Percentiles rank a stretch among this genome's conserved stretches.
phyloP scores from a whole-genome alignment of 1,140 invertebrate species.

The Dendrolimus punctatus region DNA sequence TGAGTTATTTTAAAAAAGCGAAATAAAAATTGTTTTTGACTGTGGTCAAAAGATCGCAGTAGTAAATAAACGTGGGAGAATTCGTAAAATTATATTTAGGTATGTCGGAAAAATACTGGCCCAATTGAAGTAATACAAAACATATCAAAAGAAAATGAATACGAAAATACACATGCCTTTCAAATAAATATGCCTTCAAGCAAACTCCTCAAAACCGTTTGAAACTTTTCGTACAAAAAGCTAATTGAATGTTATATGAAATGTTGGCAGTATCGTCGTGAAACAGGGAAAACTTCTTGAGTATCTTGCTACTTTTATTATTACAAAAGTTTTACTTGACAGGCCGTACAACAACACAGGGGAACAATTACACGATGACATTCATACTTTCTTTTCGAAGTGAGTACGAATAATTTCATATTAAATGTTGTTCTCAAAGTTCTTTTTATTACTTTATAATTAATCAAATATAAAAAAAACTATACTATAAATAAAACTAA shows the following conservation, averaged over 20 bases:
- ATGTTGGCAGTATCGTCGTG: slow-evolving; percentile 32
- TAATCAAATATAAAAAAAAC: not conserved
- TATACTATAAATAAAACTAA: not conserved
- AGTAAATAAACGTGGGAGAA: no score
- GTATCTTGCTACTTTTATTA: slow-evolving; percentile 42
- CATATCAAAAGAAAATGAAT: slow-evolving; percentile 1
- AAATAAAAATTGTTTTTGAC: no score
- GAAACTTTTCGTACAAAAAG: slow-evolving; percentile 39
- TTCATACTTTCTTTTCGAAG: slow-evolving; percentile 18
- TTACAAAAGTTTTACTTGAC: slow-evolving; percentile 45
- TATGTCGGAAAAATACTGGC: no score
- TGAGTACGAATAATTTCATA: no score
- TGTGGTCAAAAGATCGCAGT: no score
- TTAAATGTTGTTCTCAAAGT: no score
- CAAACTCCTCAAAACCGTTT: slow-evolving; percentile 17
- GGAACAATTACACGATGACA: slow-evolving; percentile 35
- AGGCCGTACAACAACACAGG: slow-evolving; percentile 27
- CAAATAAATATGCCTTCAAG: slow-evolving; percentile 6
- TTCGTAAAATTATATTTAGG: no score
- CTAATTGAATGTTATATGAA: slow-evolving; percentile 55
- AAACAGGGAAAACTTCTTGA: slow-evolving; percentile 31
- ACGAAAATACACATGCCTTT: not conserved
- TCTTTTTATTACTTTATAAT: not conserved
- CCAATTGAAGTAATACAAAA: not conserved
- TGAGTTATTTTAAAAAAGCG: no score